Percentiles rank a stretch among this genome's conserved stretches.
Evolutionary conservation across 2,888 invertebrate genomes (phyloP).

Genomic region (Nesidiocoris tenuis): DNA sequence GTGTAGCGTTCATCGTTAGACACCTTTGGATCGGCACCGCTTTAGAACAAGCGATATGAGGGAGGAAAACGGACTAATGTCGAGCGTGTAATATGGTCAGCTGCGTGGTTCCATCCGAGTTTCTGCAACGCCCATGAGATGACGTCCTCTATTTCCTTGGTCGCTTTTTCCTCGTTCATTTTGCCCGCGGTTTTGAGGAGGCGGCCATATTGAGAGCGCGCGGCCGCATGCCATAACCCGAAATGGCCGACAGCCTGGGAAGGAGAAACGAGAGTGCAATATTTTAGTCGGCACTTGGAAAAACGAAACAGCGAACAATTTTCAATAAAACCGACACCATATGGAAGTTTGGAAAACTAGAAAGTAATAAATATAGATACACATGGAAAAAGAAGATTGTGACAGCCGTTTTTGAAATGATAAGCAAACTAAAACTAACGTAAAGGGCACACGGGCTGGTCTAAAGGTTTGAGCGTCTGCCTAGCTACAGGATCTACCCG

Average conservation of each 20-base stretch:
- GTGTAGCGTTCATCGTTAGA: too few species aligned
- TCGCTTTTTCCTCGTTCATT: slow-evolving; percentile 77
- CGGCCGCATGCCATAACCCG: slow-evolving; percentile 78
- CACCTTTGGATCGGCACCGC: too few species aligned
- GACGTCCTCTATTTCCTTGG: slow-evolving; percentile 70
- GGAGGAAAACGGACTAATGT: slow-evolving; percentile 69
- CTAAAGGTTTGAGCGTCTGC: too few species aligned
- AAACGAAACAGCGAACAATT: slow-evolving; percentile 43
- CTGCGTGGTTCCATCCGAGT: slow-evolving; percentile 67
- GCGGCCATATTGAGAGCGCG: slow-evolving; percentile 76
- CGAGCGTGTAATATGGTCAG: slow-evolving; percentile 59
- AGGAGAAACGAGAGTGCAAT: too few species aligned
- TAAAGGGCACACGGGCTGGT: too few species aligned
- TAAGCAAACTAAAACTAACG: neutral
- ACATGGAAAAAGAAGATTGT: too few species aligned
- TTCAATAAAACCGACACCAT: too few species aligned
- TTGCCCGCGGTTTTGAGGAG: slow-evolving; percentile 73
- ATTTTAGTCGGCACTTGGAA: too few species aligned
- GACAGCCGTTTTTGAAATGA: too few species aligned
- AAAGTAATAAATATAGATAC: too few species aligned
- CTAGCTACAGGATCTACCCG: too few species aligned
- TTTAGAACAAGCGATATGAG: slow-evolving; percentile 70
- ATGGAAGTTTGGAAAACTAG: too few species aligned
- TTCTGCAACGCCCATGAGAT: slow-evolving; percentile 58
- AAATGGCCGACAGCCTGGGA: slow-evolving; percentile 63